Evolutionary conservation across 2,113 vertebrate genomes (phyloP).

Genomic region (Oreotrochilus melanogaster): DNA sequence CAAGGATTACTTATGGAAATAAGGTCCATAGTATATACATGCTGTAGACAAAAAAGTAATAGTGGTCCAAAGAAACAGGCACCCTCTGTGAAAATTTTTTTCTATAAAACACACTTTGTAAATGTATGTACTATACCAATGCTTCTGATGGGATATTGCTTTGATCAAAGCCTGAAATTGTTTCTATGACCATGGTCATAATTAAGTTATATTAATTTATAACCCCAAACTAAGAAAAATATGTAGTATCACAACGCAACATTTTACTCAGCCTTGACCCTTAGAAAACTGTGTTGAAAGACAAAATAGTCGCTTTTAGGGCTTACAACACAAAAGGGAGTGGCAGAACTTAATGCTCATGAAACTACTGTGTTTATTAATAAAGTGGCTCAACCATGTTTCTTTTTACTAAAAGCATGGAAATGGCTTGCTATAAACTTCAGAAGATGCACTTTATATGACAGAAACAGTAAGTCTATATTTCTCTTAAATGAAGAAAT

Average conservation of each 20-base stretch:
- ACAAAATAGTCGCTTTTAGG: not conserved
- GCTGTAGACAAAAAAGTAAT: not conserved
- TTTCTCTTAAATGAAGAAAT: not conserved
- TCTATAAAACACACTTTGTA: not conserved
- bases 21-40: no score
- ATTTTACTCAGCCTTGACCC: not conserved
- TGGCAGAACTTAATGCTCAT: not conserved
- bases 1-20: not conserved
- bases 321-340: not conserved
- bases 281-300: not conserved
- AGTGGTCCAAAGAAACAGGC: not conserved
- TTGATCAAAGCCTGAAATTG: not conserved
- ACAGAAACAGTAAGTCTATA: not conserved
- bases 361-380: not conserved
- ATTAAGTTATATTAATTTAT: not conserved
- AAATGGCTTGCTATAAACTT: not conserved
- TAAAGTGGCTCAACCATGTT: not conserved
- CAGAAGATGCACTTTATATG: not conserved
- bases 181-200: not conserved
- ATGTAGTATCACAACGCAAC: not conserved
- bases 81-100: not conserved
- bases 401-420: slow-evolving; percentile 19
- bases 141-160: not conserved
- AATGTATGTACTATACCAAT: not conserved
- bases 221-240: not conserved